Conservation (phyloP, 2,113 vertebrate species). For the Mirza zaza region DNA sequence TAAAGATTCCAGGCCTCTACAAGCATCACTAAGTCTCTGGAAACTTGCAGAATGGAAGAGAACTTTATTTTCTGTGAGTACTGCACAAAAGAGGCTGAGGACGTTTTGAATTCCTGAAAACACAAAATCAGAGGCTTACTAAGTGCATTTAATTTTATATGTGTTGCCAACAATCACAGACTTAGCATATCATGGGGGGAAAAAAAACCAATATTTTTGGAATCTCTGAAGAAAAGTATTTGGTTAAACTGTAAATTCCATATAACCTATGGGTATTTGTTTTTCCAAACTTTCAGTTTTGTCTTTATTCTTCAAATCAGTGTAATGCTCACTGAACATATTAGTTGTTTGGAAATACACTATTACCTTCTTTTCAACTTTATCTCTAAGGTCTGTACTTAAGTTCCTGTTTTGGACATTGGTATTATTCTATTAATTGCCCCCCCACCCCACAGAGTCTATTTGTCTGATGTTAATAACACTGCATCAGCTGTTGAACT, state of each 20-base stretch:
- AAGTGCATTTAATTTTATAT: conserved; percentile 61
- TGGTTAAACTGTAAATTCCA: conserved; percentile 20
- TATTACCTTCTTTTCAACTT: conserved; percentile 33
- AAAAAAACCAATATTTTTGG: conserved; percentile 12
- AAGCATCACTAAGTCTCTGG: conserved; percentile 96
- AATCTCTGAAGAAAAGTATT: conserved; percentile 45
- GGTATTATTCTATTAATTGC: background rate
- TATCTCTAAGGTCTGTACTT: conserved; percentile 38
- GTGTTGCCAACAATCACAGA: background rate
- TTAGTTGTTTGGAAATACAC: conserved; percentile 9
- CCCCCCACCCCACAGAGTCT: background rate
- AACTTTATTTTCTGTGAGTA: conserved; percentile 98
- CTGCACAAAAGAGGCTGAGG: conserved; percentile 95
- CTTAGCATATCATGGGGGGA: conserved; percentile 43
- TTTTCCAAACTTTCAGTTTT: conserved; percentile 46
- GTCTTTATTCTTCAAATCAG: conserved; percentile 43
- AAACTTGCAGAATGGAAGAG: conserved; percentile 98
- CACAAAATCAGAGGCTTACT: conserved; percentile 65
- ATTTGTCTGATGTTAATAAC: conserved; percentile 32
- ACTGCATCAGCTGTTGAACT: background rate
- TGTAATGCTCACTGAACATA: conserved; percentile 21
- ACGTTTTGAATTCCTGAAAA: conserved; percentile 97
- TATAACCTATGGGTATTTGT: background rate
- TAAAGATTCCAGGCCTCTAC: conserved; percentile 94
- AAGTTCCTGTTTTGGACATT: conserved; percentile 59